Evolutionary conservation across 2,888 invertebrate species (phyloP).

Genomic region (Acanthosoma haemorrhoidale): DNA sequence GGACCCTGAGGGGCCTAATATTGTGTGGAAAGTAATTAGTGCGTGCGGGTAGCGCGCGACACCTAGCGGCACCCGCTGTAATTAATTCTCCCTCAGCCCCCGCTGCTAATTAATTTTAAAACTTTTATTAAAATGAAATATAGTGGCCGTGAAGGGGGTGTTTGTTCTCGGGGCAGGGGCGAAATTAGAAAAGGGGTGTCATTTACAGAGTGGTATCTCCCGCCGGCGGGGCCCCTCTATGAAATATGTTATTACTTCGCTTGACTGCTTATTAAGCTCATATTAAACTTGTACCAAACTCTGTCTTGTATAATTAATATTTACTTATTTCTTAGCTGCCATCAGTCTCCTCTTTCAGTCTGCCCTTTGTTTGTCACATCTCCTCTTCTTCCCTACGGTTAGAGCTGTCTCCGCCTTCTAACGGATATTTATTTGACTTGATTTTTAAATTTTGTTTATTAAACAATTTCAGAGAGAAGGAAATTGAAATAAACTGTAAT

Average conservation of each 20-base stretch:
- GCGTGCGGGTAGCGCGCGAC: slow-evolving; percentile 30
- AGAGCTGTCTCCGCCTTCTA: too few species aligned
- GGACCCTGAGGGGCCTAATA: slow-evolving; percentile 35
- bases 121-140: slow-evolving; percentile 41
- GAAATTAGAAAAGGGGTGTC: slow-evolving; percentile 40
- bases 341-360: slow-evolving; percentile 9
- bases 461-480: too few species aligned
- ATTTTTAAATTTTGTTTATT: too few species aligned
- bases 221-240: slow-evolving; percentile 24
- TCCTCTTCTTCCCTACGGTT: background rate
- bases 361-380: background rate
- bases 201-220: slow-evolving; percentile 35
- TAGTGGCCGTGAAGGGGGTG: slow-evolving; percentile 34
- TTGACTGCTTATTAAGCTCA: slow-evolving; percentile 39
- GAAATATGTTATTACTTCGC: slow-evolving; percentile 40
- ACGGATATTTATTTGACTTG: too few species aligned
- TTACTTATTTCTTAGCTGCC: slow-evolving; percentile 35
- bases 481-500: too few species aligned
- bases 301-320: slow-evolving; percentile 37
- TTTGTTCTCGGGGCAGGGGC: slow-evolving; percentile 32
- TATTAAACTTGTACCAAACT: slow-evolving; percentile 39
- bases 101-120: slow-evolving; percentile 39
- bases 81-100: slow-evolving; percentile 37
- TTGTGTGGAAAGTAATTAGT: slow-evolving; percentile 39
- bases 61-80: slow-evolving; percentile 36